These are phyloP conservation scores for Hirundichthys speculiger DNA, from an alignment of 2,113 vertebrate genomes.

Conservation along the genomic window DNA sequence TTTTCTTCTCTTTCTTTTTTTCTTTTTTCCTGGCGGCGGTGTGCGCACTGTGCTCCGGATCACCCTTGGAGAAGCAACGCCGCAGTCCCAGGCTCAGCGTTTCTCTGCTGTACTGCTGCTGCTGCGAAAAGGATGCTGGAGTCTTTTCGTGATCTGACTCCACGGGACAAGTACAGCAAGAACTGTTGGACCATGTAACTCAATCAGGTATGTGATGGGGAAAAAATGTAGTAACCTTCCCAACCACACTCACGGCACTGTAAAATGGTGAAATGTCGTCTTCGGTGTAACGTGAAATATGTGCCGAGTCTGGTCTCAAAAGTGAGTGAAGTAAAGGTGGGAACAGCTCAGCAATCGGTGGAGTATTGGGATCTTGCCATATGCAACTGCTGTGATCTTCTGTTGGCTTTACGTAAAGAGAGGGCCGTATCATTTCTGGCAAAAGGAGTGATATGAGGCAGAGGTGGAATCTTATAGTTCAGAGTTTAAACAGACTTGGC, in stretches of 20 bases:
- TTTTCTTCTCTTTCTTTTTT: neutral
- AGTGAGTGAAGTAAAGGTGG: slow-evolving; percentile 14
- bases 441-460: neutral
- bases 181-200: slow-evolving; percentile 61
- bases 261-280: neutral
- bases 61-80: slow-evolving; percentile 58
- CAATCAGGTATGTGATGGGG: slow-evolving; percentile 57
- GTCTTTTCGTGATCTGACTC: slow-evolving; percentile 37
- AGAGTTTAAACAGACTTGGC: neutral
- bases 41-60: slow-evolving; percentile 51
- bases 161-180: slow-evolving; percentile 41
- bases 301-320: slow-evolving; percentile 12
- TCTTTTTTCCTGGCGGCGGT: neutral
- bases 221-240: too few species aligned
- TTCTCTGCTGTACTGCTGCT: slow-evolving; percentile 18
- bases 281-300: slow-evolving; percentile 1
- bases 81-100: slow-evolving; percentile 47
- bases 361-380: slow-evolving; percentile 30
- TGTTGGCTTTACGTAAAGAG: slow-evolving; percentile 9
- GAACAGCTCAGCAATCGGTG: slow-evolving; percentile 42
- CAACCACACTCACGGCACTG: too few species aligned
- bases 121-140: slow-evolving; percentile 47
- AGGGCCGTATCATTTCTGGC: neutral
- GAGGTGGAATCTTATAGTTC: neutral
- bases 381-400: slow-evolving; percentile 39